Evolutionary conservation across 2,113 vertebrate species (phyloP), one percentile per base, ranked within the genome.

Genomic region (Piaya cayana): DNA sequence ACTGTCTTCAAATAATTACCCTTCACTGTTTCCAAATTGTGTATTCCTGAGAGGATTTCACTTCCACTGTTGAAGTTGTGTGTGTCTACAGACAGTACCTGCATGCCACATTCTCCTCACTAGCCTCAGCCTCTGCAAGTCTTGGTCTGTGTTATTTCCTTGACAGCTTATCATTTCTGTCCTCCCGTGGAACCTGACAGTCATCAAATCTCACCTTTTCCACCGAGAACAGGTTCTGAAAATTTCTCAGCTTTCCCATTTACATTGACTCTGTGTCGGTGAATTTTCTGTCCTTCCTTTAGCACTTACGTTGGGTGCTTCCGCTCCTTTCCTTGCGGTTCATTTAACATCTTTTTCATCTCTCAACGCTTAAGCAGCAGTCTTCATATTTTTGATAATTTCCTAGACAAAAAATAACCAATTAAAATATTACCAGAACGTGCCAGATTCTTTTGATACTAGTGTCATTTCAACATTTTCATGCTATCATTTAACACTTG

Each of bases 61-160:
- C 78, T 93, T 82, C 9, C 43, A 4, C n/a, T 37, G 11, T 18
- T 53, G 34, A 47, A 34, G 34, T 65, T 70, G 32, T 29, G 45
- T 3, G 1, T 14, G 32, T 43, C 45, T 25, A 13, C 29, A 25
- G 34, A 14, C 27, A 25, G 37, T n/a, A 21, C 9, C 69, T 37
- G 69, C 0, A 0, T 71, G 19, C 58, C 16, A 3, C 0, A 0
- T 21, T 69, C 67, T 60, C 2, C 39, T 39, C 39, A 1, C 39
- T 64, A 65, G 20, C 30, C 90, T 62, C 23, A 18, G 64, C 65
- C 45, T 43, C 72, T 45, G n/a, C 77, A 37, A 8, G 37, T 30
- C 65, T 32, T 43, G 37, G 8, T 9, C 37, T 49, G 2, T 13
- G 25, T 1, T 27, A 2, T 45, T 37, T 67, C 42, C 47, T 37